Evolutionary conservation across 2,113 vertebrate genomes (phyloP), one percentile per base, ranked within the genome.

Genomic region (Prunella himalayana): DNA sequence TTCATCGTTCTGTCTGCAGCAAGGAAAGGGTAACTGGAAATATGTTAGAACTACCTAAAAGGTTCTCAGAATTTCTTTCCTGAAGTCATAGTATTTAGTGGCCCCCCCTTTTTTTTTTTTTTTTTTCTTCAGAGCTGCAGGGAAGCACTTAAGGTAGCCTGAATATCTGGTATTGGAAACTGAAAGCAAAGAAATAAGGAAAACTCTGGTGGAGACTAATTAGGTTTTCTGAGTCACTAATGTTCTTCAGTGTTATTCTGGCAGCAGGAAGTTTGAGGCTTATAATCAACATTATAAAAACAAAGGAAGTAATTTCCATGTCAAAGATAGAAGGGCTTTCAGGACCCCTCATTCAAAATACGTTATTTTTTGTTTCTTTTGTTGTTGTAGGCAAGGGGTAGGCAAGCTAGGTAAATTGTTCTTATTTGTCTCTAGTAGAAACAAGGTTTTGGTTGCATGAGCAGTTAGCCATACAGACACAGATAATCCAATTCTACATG

Each of bases 171-270:
- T 63, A 59, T 23, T 50, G 27, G 71, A 88, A 95, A 81, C 27
- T 25, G 39, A 81, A 86, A 92, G 69, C 30, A 57, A 75, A 84
- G 72, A 81, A 95, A 56, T 28, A 59, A 78, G 79, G 65, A 91
- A 65, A 90, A 25, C 33, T 57, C 90, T 71, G 51, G 30, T 75
- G 15, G 68, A 86, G 47, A 81, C 47, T 83, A 88, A 90, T 73
- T 73, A 82, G 28, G 8, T 65, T 95, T 86, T 92, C 80, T 89
- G 86, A 97, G 72, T 95, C 82, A 92, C 60, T 86, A 60, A 66
- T 44, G 86, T 86, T 88, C 39, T 73, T 66, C 71, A 51, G 60
- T 57, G 51, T 54, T 90, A 70, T 63, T 86, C 39, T 88, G 76
- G 54, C 72, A 96, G 92, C 60, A 94, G 72, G 82, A 76, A 88